Evolutionary conservation across 2,797 vertebrate genomes (phyloP), one percentile per base, ranked within the genome.

Genomic region (Sebastes miniatus): DNA sequence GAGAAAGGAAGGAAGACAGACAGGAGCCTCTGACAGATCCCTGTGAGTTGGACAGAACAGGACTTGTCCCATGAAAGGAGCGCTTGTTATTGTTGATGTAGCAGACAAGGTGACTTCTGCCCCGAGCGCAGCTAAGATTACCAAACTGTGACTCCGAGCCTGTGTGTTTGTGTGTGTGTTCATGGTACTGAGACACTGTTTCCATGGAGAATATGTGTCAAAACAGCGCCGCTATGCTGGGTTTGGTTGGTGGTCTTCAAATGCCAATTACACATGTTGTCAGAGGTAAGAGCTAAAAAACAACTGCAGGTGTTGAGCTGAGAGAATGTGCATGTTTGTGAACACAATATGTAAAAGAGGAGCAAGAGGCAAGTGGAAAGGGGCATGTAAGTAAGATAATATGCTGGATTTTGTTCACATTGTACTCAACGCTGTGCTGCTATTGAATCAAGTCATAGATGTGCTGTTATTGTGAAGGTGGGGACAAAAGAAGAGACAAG

Each of bases 1-100:
- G 14, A 65, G 10, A 73, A 47, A 63, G 65, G 81, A 77, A 86
- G 65, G 34, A 73, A 62, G 74, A 83, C 34, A 77, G 87, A 88
- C 69, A 47, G 83, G 54, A 65, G 86, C 73, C 76, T 87, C 69
- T 83, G 86, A 87, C 79, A 91, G 84, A 86, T 88, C 69, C n/a
- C 43, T 69, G 69, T 43, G 31, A 43, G 58, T 24, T 4, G 73
- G 77, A 91, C 93, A 92, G 81, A 93, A 86, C 87, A 80, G 69
- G 87, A 93, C 89, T 86, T 90, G 90, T 89, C 86, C 80, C 70
- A 63, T 90, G 77, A 91, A 92, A 91, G 86, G 50, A 71, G 71
- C 52, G 22, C 72, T 88, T 91, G 80, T 94, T 93, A 58, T 89
- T 88, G 88, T 88, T 94, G 86, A 80, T 82, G 77, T 68, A 81